These are phyloP conservation scores for Dermatemys mawii DNA, from an alignment of 2,113 vertebrate genomes.

Conservation along the genomic window DNA sequence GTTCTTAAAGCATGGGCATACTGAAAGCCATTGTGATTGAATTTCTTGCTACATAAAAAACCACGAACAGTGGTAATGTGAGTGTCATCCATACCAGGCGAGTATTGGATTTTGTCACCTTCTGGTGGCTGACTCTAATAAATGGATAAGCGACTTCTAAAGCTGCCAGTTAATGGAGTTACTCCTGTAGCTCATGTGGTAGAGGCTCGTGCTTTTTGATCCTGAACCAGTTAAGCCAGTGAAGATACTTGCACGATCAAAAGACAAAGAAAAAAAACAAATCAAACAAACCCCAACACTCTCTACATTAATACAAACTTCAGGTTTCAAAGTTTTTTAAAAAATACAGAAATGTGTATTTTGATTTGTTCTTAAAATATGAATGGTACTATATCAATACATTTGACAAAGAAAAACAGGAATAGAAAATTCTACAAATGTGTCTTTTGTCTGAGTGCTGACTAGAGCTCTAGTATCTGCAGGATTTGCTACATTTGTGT, in stretches of 20 bases:
- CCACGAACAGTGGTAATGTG: slow-evolving; percentile 36
- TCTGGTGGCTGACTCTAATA: slow-evolving; percentile 30
- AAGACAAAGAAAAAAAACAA: neutral
- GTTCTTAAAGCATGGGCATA: slow-evolving; percentile 37
- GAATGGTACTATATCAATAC: neutral
- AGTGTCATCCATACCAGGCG: slow-evolving; percentile 32
- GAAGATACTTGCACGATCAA: neutral
- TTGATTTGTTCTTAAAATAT: neutral
- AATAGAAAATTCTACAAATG: neutral
- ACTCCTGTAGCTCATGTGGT: slow-evolving; percentile 46
- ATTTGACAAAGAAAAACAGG: neutral
- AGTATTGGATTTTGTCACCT: slow-evolving; percentile 40
- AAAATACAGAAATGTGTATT: neutral
- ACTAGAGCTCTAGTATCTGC: neutral
- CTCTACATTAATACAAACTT: neutral
- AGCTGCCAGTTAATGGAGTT: neutral
- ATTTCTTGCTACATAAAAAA: slow-evolving; percentile 14
- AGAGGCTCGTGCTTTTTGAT: slow-evolving; percentile 47
- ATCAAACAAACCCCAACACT: neutral
- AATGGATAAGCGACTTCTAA: slow-evolving; percentile 8
- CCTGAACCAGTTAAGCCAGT: neutral
- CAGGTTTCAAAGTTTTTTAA: neutral
- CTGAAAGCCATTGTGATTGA: slow-evolving; percentile 11
- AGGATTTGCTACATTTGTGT: accelerated
- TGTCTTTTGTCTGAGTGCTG: neutral